Conservation (phyloP, 2,888 invertebrate genomes). For the Crossocerus cetratus region DNA sequence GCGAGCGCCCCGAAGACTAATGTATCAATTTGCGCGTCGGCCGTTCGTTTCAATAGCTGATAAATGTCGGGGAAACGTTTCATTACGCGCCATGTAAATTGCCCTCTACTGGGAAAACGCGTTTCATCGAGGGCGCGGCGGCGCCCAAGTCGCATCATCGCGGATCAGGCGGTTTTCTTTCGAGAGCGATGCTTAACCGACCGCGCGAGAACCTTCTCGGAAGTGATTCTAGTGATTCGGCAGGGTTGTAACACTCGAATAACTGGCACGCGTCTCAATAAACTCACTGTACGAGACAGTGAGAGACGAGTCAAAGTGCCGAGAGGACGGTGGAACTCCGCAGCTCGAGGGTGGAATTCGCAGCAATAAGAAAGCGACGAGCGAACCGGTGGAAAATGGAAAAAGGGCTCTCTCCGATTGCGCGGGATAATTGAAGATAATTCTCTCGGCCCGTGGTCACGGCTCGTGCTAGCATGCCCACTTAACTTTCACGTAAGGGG, state of each 20-base stretch:
- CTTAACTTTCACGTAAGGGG: constrained; percentile 72
- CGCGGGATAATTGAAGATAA: constrained; percentile 71
- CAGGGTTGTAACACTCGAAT: neutral
- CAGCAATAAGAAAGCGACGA: neutral
- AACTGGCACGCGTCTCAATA: too few relatives aligned
- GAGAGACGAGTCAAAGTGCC: neutral
- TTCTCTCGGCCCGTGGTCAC: constrained; percentile 66
- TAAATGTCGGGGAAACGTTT: constrained; percentile 46
- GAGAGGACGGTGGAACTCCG: neutral
- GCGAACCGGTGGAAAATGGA: constrained; percentile 13
- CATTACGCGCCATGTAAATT: constrained; percentile 28
- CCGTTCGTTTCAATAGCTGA: constrained; percentile 48
- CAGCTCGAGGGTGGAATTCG: neutral
- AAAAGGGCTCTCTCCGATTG: constrained; percentile 47
- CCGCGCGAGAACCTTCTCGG: neutral
- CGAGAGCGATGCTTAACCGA: neutral
- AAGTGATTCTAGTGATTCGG: neutral
- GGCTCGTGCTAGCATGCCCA: constrained; percentile 69
- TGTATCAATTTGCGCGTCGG: constrained; percentile 57
- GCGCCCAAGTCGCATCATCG: constrained; percentile 14
- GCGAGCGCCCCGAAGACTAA: constrained; percentile 34
- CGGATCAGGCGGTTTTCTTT: constrained; percentile 12
- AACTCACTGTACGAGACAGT: too few relatives aligned
- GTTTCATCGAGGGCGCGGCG: neutral
- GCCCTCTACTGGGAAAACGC: constrained; percentile 30